phyloP scores from a whole-genome alignment of 2,888 invertebrate species.

The Parnassius mnemosyne region DNA sequence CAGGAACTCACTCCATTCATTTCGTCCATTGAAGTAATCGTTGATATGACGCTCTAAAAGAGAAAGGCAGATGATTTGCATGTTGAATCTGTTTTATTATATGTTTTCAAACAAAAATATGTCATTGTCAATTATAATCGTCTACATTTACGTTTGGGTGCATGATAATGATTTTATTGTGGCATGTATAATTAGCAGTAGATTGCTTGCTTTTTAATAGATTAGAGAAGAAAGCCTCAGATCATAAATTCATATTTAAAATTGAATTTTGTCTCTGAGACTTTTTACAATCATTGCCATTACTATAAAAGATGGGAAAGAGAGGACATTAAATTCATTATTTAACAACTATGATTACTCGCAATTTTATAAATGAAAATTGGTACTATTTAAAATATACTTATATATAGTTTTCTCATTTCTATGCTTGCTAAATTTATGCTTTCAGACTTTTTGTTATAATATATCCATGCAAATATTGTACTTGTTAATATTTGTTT shows the following conservation, averaged over 20 bases:
- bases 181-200: constrained; percentile 9
- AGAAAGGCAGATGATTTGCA: too few relatives aligned
- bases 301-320: not conserved
- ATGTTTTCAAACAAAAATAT: not conserved
- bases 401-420: too few relatives aligned
- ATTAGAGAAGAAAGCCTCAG: not conserved
- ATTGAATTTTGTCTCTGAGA: not conserved
- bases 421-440: too few relatives aligned
- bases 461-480: too few relatives aligned
- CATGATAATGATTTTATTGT: constrained; percentile 4
- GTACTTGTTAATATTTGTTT: too few relatives aligned
- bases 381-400: too few relatives aligned
- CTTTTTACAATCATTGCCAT: not conserved
- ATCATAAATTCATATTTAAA: not conserved
- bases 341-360: too few relatives aligned
- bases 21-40: too few relatives aligned
- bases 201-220: constrained; percentile 4
- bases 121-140: constrained; percentile 19
- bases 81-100: too few relatives aligned
- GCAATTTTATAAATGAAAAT: too few relatives aligned
- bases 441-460: too few relatives aligned
- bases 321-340: constrained; percentile 1
- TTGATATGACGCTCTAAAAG: too few relatives aligned
- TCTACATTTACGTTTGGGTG: constrained; percentile 26
- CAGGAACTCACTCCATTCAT: not conserved